Evolutionary conservation across 1,140 invertebrate genomes (phyloP), one percentile per base, ranked within the genome.

Genomic region (Acromyrmex heyeri): DNA sequence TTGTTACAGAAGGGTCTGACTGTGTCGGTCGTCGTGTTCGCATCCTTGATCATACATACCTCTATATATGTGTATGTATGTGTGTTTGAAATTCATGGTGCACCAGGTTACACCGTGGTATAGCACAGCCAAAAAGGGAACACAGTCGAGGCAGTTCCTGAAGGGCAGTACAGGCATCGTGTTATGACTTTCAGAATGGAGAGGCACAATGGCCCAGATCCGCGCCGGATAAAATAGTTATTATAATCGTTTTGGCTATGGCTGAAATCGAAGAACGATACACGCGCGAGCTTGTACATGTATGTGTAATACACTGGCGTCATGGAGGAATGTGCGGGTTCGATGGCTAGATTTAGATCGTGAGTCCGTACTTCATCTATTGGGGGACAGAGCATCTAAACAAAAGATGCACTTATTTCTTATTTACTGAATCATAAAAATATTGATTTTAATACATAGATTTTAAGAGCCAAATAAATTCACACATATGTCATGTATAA

Each of bases 151-250:
- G 81, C 82, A 88, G 89, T 92, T 92, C 87, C 91, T 91, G 93
- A 90, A 86, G 92, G 90, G 92, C 92, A 91, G 91, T 92, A 92
- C 92, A 93, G 93, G 93, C 92, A 93, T 91, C 93, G 93, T 95
- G 94, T 95, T 95, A 95, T 95, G 94, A 95, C 94, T 95, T 95
- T 95, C 92, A 95, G 93, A 95, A 95, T 95, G 93, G 94, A 92
- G 91, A 95, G 92, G 90, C 92, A 95, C 95, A 95, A 95, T 95
- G 94, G 94, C 89, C 93, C 94, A 95, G 95, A 95, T 95, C 94
- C 91, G 90, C 91, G 93, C 92, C 92, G 93, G 95, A 95, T 95
- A 95, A 95, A 95, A 95, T 95, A 95, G 94, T 95, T 95, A 95
- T 95, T 95, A 95, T 95, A 95, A 95, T 95, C 94, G 94, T 94